These are phyloP conservation scores for Melanostigma gelatinosum DNA, from an alignment of 2,113 vertebrate genomes.

Conservation along the genomic window DNA sequence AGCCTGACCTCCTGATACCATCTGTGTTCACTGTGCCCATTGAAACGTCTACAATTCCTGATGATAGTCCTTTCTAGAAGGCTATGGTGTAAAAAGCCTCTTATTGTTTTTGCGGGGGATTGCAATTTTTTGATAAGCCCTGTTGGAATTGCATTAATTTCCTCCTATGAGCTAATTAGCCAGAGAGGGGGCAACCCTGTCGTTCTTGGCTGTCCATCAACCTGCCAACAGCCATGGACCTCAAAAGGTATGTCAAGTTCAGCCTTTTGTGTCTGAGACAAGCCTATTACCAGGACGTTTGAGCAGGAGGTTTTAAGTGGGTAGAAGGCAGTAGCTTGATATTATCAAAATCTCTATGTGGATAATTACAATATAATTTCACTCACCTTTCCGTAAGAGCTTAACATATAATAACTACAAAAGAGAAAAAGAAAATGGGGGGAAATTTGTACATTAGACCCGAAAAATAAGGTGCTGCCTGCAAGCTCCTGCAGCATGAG, in stretches of 20 bases:
- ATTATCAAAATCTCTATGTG: constrained; percentile 63
- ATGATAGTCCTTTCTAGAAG: constrained; percentile 69
- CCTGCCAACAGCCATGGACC: constrained; percentile 84
- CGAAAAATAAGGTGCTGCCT: constrained; percentile 31
- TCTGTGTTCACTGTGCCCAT: constrained; percentile 48
- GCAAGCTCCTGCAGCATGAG: constrained; percentile 30
- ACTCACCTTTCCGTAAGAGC: constrained; percentile 7
- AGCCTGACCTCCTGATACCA: constrained; percentile 45
- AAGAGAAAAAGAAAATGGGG: constrained; percentile 30
- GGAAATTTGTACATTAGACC: constrained; percentile 30
- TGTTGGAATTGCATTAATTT: constrained; percentile 85
- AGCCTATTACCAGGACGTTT: constrained; percentile 84
- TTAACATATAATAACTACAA: constrained; percentile 32
- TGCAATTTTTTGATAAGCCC: constrained; percentile 82
- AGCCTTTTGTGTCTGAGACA: constrained; percentile 85
- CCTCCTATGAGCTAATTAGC: constrained; percentile 91
- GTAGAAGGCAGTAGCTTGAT: constrained; percentile 70
- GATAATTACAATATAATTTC: constrained; percentile 41
- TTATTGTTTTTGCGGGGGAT: constrained; percentile 64
- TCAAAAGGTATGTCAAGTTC: constrained; percentile 89
- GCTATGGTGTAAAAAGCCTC: constrained; percentile 58
- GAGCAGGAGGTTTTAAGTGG: constrained; percentile 67
- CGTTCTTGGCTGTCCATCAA: constrained; percentile 90
- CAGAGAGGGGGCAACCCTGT: constrained; percentile 79
- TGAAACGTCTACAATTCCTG: constrained; percentile 61